Conservation (phyloP, 2,888 invertebrate species). For the Maniola hyperantus region DNA sequence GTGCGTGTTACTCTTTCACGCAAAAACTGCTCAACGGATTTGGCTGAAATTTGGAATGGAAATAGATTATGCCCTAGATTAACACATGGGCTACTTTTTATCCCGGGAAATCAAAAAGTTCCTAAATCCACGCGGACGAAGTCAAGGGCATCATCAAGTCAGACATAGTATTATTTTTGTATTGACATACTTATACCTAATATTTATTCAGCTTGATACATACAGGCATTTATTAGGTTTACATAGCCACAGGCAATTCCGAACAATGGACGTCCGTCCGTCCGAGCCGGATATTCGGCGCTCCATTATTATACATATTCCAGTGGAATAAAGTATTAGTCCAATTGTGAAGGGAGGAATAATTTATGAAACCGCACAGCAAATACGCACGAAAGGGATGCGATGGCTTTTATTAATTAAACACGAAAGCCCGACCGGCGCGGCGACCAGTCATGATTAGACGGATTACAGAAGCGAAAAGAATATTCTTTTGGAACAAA, state of each 20-base stretch:
- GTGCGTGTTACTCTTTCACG: no score
- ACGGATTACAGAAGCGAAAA: not conserved
- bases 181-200: not conserved
- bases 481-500: not conserved
- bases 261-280: not conserved
- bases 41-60: no score
- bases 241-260: not conserved
- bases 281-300: not conserved
- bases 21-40: no score
- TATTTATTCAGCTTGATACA: not conserved
- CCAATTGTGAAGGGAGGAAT: slow-evolving; percentile 2
- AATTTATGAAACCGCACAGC: slow-evolving; percentile 2
- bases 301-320: not conserved
- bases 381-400: not conserved
- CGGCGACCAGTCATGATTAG: not conserved
- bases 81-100: no score
- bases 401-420: slow-evolving; percentile 5
- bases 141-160: no score
- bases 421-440: not conserved
- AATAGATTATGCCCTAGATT: no score
- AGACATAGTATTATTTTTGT: no score
- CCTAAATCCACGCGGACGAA: no score
- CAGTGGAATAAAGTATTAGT: not conserved
- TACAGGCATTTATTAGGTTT: not conserved
- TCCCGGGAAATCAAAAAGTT: no score